Evolutionary conservation across 30 jellyfish, hydroid and myxozoan genomes (phyloP), one percentile per base, ranked within the genome.

Genomic region (Aurelia sp.): DNA sequence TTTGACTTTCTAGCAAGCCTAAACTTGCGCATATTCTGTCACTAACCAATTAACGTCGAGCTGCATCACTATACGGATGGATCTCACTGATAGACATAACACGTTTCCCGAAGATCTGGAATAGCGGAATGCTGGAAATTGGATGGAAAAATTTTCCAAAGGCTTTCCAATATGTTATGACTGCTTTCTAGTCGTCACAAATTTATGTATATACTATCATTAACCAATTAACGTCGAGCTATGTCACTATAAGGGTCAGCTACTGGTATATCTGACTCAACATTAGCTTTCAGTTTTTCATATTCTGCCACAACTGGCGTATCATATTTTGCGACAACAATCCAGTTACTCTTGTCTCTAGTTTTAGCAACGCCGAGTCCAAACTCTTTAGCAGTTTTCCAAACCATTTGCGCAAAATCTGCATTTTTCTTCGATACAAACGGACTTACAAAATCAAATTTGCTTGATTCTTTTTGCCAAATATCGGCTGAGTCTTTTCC

Each of bases 281-380:
- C 35, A 68, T 93, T 93, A 1, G 87, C 81, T 66, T 78, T 93
- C 20, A 93, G 88, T 81, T 93, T 93, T 51, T 88, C 86, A 69
- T 76, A 93, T 27, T 94, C 92, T 71, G 94, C 84, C 15, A 84
- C 91, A 10, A 73, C 89, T 15, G 98, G 98, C 37, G 92, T 82
- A 58, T 93, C 98, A 68, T 87, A 93, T 44, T 73, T 80, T 10
- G 98, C 89, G 2, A 94, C 92, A 1, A 93, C 98, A 69, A 93
- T 88, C 98, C 98, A 93, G 69, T 89, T 89, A 18, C 77, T 86
- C 21, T 62, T 81, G 68, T 60, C 87, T 44, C 73, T 85, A 23
- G 98, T 48, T 66, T 93, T 93, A 13, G 98, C 96, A 4, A 93
- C 98, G 1, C 98, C 98, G 22, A 93, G 79, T 13, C 98, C 98